Base-by-base conservation (phyloP, 2,888 invertebrate genomes). In the Ariolimax columbianus region DNA sequence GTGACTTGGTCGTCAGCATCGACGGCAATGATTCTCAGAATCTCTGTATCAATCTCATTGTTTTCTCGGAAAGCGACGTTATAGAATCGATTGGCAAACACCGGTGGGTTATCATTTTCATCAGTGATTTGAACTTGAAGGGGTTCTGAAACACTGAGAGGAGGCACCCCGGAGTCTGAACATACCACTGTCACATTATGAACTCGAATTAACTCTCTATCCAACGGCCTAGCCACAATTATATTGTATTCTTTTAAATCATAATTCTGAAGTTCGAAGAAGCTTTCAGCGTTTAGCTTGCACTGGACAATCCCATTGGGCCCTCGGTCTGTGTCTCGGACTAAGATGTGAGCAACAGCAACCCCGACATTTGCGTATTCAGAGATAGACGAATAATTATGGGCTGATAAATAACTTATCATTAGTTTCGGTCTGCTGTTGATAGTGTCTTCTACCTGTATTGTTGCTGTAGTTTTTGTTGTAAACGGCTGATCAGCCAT, bases 351-450 rank as follows among this genome's bases (percentile, higher is more conserved):
- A 9, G 98, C 98, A 9, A 93, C 93, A 36, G 90, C 91, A 2
- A 90, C 88, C 38, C 89, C 98, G 11, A 97, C 96, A 0, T 97
- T 96, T 91, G 97, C 97, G 93, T 98, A 98, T 94, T 98, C 98
- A 89, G 97, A 96, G 51, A 86, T 86, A 70, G 86, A 86, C 17
- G 87, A 86, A 55, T 59, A 87, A 19, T 86, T 84, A 33, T 86
- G 59, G 4, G 72, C 38, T 1, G 82, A 82, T 23, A 89, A 84
- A 23, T 86, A 75, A 73, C 89, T 89, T 51, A 91, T 86, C n/a
- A 86, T 86, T 38, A 92, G 90, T 66, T 97, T 95, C 0, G 98
- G 98, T 26, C 98, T 98, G 94, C 98, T 98, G 94, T 98, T 98
- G 94, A 98, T 98, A 94, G 98, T 98, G 88, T 94, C 94, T 91